Base-by-base conservation (phyloP, 2,888 invertebrate genomes). In the Euclidia mi region DNA sequence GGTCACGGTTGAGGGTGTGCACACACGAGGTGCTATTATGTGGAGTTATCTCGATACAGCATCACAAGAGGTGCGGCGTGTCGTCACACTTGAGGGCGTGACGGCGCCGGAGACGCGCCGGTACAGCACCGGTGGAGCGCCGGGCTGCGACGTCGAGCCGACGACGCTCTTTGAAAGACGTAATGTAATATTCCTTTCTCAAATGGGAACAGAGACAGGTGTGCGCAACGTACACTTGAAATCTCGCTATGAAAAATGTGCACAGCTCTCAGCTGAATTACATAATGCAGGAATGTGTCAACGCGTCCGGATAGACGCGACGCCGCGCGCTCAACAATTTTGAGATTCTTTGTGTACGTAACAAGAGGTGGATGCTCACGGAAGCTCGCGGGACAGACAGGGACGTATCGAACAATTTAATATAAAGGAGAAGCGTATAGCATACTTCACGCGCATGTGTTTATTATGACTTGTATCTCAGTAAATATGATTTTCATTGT, bases 401-500 rank as follows among this genome's bases (percentile, higher is more conserved):
- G 43, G 56, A 60, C 45, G 53, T 51, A 68, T 73, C 72, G 76
- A 79, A 76, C 81, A 79, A 78, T 80, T 72, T 81, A 78, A 81
- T 82, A 83, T 79, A 77, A 71, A 69, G 67, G 65, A 70, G 56
- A 46, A 63, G 61, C 66, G 68, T 68, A 67, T 65, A 72, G 76
- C 81, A 84, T 87, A 84, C 81, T 85, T 85, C 80, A 85, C 78
- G 79, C 84, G 83, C 85, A 83, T 84, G 85, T 90, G 87, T 90
- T 89, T 91, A 88, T 91, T 89, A 88, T 84, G 87, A 81, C 83
- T 83, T 85, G 81, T 85, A 81, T 84, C 81, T 82, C 69, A 76
- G 87, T 88, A 88, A 90, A 90, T 91, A 91, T 90, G 89, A 90
- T 90, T 90, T 88, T 87, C 87, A 90, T 89, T 91, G 88, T 89